These are phyloP conservation scores for Montipora sp. DNA, from an alignment of 64 coral and sea anemone genomes.

Conservation along the genomic window DNA sequence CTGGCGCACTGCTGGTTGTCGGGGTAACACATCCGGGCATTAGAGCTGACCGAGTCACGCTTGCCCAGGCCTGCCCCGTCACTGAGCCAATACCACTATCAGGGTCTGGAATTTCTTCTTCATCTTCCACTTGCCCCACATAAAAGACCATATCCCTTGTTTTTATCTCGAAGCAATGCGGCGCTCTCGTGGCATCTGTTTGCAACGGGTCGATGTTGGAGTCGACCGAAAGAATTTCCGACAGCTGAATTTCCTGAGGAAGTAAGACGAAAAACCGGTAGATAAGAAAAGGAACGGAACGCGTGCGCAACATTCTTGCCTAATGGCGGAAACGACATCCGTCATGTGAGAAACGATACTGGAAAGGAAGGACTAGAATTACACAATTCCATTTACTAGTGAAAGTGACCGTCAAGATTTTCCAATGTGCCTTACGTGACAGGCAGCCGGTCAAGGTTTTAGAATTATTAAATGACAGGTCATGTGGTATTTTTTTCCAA, in stretches of 20 bases:
- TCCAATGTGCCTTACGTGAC: no score
- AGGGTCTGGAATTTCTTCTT: slow-evolving; percentile 71
- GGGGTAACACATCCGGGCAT: slow-evolving; percentile 95
- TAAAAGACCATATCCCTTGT: slow-evolving; percentile 87
- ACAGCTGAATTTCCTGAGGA: slow-evolving; percentile 83
- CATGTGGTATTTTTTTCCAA: no score
- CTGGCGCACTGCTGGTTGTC: slow-evolving; percentile 68
- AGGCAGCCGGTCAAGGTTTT: no score
- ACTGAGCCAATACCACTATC: slow-evolving; percentile 85
- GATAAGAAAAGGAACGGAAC: neutral
- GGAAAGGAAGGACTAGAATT: neutral
- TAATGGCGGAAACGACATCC: neutral
- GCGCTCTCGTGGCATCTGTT: slow-evolving; percentile 77
- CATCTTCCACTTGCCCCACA: slow-evolving; percentile 80
- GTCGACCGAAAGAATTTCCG: slow-evolving; percentile 89
- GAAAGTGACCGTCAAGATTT: no score
- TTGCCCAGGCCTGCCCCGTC: slow-evolving; percentile 82
- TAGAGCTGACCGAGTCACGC: slow-evolving; percentile 85
- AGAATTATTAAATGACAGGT: no score
- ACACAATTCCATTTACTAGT: no score
- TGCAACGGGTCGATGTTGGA: slow-evolving; percentile 88
- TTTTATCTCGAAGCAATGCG: slow-evolving; percentile 96
- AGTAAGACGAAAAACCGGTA: neutral
- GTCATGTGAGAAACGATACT: neutral
- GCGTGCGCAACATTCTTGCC: neutral